phyloP scores from a whole-genome alignment of 2,888 invertebrate genomes.

The Petrolisthes cinctipes region DNA sequence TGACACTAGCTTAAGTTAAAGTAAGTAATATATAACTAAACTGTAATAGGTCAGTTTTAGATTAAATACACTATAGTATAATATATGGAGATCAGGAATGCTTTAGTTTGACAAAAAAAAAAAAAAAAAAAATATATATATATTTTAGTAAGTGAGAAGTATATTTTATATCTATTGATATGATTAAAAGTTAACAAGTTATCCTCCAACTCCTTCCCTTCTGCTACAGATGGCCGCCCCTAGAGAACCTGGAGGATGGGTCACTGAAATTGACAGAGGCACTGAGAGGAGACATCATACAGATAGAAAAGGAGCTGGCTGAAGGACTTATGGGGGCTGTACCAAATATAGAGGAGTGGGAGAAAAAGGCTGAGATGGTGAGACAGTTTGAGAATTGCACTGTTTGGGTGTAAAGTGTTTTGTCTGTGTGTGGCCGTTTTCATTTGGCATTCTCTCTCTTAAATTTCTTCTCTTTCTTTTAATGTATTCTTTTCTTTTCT shows the following conservation, averaged over 20 bases:
- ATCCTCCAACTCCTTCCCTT: background rate
- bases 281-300: slow-evolving; percentile 63
- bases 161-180: background rate
- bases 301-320: slow-evolving; percentile 67
- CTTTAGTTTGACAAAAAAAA: too few species aligned
- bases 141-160: background rate
- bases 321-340: slow-evolving; percentile 71
- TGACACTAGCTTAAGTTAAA: too few species aligned
- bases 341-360: slow-evolving; percentile 68
- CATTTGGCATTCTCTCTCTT: too few species aligned
- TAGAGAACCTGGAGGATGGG: slow-evolving; percentile 39
- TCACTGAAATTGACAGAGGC: slow-evolving; percentile 43
- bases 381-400: background rate
- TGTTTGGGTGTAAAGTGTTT: background rate
- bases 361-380: slow-evolving; percentile 65
- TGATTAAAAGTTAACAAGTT: background rate
- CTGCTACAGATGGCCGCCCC: slow-evolving; percentile 23
- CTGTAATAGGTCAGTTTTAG: too few species aligned
- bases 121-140: background rate
- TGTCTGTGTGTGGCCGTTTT: background rate
- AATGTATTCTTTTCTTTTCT: too few species aligned
- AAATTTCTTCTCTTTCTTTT: too few species aligned
- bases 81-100: too few species aligned
- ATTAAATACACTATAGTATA: too few species aligned
- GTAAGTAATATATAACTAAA: too few species aligned